These are phyloP conservation scores for Todiramphus chloris DNA, from an alignment of 2,113 vertebrate genomes.

Conservation along the genomic window DNA sequence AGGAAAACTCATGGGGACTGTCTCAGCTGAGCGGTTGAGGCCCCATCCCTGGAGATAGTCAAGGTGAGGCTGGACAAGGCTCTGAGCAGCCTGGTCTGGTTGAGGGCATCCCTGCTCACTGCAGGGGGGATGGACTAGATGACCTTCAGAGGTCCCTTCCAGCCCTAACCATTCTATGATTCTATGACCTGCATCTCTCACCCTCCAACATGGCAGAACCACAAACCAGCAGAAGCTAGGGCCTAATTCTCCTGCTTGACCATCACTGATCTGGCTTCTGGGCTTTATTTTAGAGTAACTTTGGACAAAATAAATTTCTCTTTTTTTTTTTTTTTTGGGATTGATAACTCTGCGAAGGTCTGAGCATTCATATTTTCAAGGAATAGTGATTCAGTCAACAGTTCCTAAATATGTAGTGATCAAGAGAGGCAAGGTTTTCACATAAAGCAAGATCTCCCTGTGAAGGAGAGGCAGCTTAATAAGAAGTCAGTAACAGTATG, in stretches of 20 bases:
- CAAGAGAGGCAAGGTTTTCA: not conserved
- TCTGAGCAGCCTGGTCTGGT: too few relatives aligned
- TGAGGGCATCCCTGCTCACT: too few relatives aligned
- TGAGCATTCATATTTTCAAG: not conserved
- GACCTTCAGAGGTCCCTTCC: too few relatives aligned
- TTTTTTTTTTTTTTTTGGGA: not conserved
- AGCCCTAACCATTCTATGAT: too few relatives aligned
- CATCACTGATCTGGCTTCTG: not conserved
- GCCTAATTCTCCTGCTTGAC: not conserved
- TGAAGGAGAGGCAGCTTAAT: not conserved
- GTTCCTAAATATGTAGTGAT: not conserved
- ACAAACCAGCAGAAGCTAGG: fast-evolving
- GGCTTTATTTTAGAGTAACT: not conserved
- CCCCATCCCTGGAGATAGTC: too few relatives aligned
- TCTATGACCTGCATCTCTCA: not conserved
- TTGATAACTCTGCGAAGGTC: not conserved
- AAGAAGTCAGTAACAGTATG: not conserved
- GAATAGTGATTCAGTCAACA: not conserved
- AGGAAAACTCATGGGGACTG: fast-evolving
- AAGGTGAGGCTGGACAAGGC: too few relatives aligned
- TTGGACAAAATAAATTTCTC: not conserved
- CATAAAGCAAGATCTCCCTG: not conserved
- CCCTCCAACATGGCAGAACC: not conserved
- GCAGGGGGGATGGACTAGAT: too few relatives aligned
- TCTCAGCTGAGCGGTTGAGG: too few relatives aligned